Percentiles rank a stretch among this genome's conserved stretches.
These are phyloP conservation scores for Echiichthys vipera DNA, from an alignment of 2,797 vertebrate species.

Conservation along the genomic window DNA sequence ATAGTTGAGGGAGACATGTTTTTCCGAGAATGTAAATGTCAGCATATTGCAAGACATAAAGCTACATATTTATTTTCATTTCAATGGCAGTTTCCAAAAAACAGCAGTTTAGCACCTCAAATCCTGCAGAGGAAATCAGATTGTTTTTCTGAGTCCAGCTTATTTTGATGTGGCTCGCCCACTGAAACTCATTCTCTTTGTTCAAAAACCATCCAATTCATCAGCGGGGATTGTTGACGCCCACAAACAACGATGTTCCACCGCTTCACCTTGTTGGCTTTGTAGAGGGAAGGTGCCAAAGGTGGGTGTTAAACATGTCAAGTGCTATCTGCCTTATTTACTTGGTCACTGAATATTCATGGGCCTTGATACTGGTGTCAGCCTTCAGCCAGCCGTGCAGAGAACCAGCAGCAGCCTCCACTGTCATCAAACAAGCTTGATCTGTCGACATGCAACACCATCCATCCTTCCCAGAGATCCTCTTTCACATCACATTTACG, in stretches of 20 bases:
- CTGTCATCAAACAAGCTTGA: conserved; percentile 40
- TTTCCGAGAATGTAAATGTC: conserved; percentile 81
- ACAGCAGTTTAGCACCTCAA: conserved; percentile 42
- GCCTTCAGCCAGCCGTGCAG: conserved; percentile 66
- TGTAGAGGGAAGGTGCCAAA: conserved; percentile 72
- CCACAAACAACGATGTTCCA: conserved; percentile 70
- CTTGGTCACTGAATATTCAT: conserved; percentile 81
- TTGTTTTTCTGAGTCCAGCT: conserved; percentile 47
- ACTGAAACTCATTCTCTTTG: conserved; percentile 56
- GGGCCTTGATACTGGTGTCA: conserved; percentile 63
- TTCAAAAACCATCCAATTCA: conserved; percentile 55
- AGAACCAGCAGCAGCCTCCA: conserved; percentile 40
- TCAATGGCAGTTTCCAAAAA: conserved; percentile 47
- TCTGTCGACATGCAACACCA: conserved; percentile 10
- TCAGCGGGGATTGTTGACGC: conserved; percentile 59
- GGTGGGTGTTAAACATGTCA: conserved; percentile 81
- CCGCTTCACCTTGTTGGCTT: conserved; percentile 75
- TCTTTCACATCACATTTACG: conserved; percentile 4
- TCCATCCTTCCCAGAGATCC: conserved; percentile 11
- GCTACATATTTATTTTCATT: conserved; percentile 57
- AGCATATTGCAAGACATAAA: conserved; percentile 65
- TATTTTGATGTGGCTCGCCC: conserved; percentile 52
- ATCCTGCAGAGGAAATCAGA: conserved; percentile 41
- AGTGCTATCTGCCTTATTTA: conserved; percentile 79
- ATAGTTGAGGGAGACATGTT: conserved; percentile 76